Conservation (phyloP, 2,888 invertebrate species). For the Lapara coniferarum region DNA sequence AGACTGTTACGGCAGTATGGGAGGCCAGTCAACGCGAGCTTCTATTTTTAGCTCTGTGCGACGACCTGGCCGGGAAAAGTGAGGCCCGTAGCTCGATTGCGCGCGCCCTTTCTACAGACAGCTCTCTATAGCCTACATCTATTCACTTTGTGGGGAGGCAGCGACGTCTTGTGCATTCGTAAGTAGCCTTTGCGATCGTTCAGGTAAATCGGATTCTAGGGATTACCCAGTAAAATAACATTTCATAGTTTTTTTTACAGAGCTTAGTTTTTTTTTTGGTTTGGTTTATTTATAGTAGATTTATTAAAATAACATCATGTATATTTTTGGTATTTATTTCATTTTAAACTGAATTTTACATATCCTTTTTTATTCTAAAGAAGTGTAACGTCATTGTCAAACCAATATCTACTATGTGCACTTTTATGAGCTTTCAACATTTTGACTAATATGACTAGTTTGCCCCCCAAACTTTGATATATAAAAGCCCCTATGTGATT, state of each 20-base stretch:
- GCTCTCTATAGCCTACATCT: constrained; percentile 57
- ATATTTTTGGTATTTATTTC: no score
- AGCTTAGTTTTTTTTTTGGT: not conserved
- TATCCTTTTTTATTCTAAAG: no score
- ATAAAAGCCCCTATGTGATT: no score
- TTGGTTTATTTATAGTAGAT: not conserved
- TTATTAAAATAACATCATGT: no score
- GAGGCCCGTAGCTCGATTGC: constrained; percentile 66
- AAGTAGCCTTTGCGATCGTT: constrained; percentile 59
- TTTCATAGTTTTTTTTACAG: not conserved
- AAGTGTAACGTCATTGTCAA: no score
- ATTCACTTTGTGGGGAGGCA: constrained; percentile 65
- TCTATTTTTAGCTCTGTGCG: constrained; percentile 74
- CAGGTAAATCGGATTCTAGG: constrained; percentile 43
- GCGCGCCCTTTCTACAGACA: constrained; percentile 60
- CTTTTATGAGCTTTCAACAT: no score
- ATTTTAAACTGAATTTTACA: no score
- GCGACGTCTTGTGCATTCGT: constrained; percentile 73
- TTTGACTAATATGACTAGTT: no score
- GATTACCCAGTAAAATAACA: constrained; percentile 3
- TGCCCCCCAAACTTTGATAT: no score
- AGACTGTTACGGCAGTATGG: constrained; percentile 41
- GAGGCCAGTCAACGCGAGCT: constrained; percentile 66
- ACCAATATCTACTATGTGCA: no score
- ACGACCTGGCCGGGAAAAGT: constrained; percentile 76